Evolutionary conservation across 1,140 invertebrate genomes (phyloP).

Genomic region (Drosophila sulfurigaster): DNA sequence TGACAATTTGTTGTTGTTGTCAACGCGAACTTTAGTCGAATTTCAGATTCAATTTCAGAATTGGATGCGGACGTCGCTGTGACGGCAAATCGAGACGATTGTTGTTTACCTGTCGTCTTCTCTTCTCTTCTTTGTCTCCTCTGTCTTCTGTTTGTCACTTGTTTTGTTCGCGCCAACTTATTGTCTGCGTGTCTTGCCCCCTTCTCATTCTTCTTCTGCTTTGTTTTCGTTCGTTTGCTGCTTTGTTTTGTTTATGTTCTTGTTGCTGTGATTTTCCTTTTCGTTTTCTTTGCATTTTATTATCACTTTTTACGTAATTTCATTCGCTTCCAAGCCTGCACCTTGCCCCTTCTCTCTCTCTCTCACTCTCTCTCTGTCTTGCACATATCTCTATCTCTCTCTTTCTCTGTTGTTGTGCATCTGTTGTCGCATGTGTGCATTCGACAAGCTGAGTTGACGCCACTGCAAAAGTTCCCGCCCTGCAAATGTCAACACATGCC

Average conservation of each 20-base stretch:
- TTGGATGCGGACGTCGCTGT: neutral
- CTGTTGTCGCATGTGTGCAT: constrained; percentile 44
- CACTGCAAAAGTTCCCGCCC: constrained; percentile 28
- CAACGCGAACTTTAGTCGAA: constrained; percentile 9
- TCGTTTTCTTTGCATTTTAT: constrained; percentile 32
- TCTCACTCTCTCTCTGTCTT: neutral
- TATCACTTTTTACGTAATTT: constrained; percentile 68
- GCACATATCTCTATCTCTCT: constrained; percentile 7
- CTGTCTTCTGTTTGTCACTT: constrained; percentile 1
- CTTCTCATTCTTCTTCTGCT: neutral
- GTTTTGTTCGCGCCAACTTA: neutral
- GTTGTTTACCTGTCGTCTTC: constrained; percentile 3
- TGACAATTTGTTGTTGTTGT: constrained; percentile 6
- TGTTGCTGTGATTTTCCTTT: constrained; percentile 29
- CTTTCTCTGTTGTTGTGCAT: constrained; percentile 3
- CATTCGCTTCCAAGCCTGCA: constrained; percentile 48
- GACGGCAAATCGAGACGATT: constrained; percentile 9
- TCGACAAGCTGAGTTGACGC: constrained; percentile 55
- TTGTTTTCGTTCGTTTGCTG: neutral
- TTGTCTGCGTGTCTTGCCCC: neutral
- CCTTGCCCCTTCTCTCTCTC: constrained; percentile 8
- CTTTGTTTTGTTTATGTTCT: constrained; percentile 35
- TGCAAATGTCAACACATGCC: constrained; percentile 62
- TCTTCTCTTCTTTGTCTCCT: neutral
- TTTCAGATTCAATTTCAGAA: constrained; percentile 21